Conservation (phyloP, 2,797 vertebrate species). For the Prunella strophiata region DNA sequence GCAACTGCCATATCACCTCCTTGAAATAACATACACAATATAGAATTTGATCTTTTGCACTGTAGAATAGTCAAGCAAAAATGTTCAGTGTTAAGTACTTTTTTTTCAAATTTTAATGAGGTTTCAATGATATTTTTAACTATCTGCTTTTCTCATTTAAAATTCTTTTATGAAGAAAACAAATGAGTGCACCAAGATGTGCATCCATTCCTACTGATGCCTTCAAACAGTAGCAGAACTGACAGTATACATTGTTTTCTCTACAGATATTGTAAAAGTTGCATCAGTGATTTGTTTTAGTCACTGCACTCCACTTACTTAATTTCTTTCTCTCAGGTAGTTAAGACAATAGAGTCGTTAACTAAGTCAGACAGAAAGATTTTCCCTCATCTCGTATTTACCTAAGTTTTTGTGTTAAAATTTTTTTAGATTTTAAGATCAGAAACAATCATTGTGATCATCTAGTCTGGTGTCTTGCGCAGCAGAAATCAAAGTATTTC, state of each 20-base stretch:
- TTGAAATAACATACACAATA: conserved; percentile 23
- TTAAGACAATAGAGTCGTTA: background rate
- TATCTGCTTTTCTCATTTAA: background rate
- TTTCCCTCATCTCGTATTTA: background rate
- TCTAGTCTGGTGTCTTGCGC: background rate
- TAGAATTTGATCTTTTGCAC: conserved; percentile 46
- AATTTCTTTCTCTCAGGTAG: background rate
- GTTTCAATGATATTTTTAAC: background rate
- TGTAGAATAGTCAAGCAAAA: conserved; percentile 6
- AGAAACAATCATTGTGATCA: background rate
- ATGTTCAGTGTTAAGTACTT: background rate
- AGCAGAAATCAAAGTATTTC: background rate
- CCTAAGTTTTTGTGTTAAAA: background rate
- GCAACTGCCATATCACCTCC: conserved; percentile 31
- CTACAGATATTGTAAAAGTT: background rate
- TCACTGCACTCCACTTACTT: background rate
- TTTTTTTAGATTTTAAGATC: background rate
- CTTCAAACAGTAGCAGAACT: background rate
- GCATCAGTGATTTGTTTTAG: background rate
- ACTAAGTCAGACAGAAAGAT: background rate
- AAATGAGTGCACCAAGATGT: background rate
- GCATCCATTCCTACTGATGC: background rate
- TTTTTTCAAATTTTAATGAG: conserved; percentile 1
- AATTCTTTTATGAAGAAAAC: conserved; percentile 30
- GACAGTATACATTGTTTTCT: background rate